Evolutionary conservation across 2,113 vertebrate genomes (phyloP), one percentile per base, ranked within the genome.

Genomic region (Heliornis fulica): DNA sequence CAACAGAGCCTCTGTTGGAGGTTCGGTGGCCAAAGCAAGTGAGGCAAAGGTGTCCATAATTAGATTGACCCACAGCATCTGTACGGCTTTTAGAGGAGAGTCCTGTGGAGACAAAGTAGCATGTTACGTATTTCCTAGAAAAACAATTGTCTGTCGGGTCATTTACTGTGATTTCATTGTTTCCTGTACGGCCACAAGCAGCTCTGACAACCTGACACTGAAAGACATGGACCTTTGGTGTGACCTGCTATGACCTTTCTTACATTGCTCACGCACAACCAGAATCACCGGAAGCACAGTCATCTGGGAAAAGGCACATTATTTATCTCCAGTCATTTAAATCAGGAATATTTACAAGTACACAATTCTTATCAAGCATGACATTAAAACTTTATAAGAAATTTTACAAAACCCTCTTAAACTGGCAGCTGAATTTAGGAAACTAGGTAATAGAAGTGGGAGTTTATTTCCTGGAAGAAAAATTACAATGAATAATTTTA

Each of bases 21-120:
- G 99, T 91, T 99, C 99, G 0, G 99, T 99, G 60, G 99, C 99
- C 98, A 99, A 89, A 5, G 99, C 99, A 95, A 99, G 98, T 4
- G 99, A 99, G 36, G 99, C 99, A 83, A 99, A 99, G 0, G 99
- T 99, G 94, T 99, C 99, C 99, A 99, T 99, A 91, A 99, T 99
- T 41, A 99, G 98, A 95, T 99, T 99, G 61, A 99, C 99, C 99
- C 99, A 99, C 86, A 99, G 93, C 99, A 99, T 99, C 98, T 99
- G 99, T 34, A 99, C 99, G 1, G 99, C 99, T 97, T 99, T 99
- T 81, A 99, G 97, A 15, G 99, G 99, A 78, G 99, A 99, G 95
- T 99, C 99, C 99, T 99, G 94, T 31, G 57, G 69, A 93, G 23
- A 87, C 21, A 11, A 19, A 71, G 3, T 3, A 43, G 34, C 54